These are phyloP conservation scores for Stigmatopora argus DNA, from an alignment of 2,113 vertebrate species.

Conservation along the genomic window DNA sequence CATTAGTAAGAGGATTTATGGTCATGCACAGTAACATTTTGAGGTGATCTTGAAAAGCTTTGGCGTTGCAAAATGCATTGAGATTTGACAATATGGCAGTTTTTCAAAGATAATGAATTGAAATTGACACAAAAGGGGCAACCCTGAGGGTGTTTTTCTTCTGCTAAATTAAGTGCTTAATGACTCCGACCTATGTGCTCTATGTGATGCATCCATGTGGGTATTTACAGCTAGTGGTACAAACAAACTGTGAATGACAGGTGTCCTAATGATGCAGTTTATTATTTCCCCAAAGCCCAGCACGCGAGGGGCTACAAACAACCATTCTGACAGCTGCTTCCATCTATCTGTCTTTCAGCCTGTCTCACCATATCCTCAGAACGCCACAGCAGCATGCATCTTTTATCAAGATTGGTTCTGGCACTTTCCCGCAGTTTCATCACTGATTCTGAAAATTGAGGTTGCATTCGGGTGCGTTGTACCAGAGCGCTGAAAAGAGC, in stretches of 20 bases:
- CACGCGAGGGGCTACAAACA: slow-evolving; percentile 64
- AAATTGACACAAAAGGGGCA: slow-evolving; percentile 23
- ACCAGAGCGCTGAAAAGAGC: slow-evolving; percentile 21
- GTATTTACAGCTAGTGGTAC: slow-evolving; percentile 43
- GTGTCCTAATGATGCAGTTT: slow-evolving; percentile 71
- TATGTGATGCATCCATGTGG: slow-evolving; percentile 23
- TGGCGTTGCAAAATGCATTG: background rate
- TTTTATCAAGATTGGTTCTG: slow-evolving; percentile 62
- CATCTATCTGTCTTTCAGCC: slow-evolving; percentile 59
- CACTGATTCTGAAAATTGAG: slow-evolving; percentile 38
- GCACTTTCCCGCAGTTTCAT: slow-evolving; percentile 60
- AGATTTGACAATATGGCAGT: background rate
- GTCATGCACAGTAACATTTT: background rate
- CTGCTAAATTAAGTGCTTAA: slow-evolving; percentile 48
- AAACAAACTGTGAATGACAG: slow-evolving; percentile 64
- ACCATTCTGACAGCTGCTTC: slow-evolving; percentile 67
- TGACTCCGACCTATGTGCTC: slow-evolving; percentile 46
- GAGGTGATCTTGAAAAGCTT: background rate
- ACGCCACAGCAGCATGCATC: slow-evolving; percentile 51
- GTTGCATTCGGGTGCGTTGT: slow-evolving; percentile 27
- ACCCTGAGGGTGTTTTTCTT: slow-evolving; percentile 33
- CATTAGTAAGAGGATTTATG: background rate
- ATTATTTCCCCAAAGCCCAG: slow-evolving; percentile 66
- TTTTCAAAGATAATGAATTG: slow-evolving; percentile 5
- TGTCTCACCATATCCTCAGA: slow-evolving; percentile 52